These are phyloP conservation scores for Drusus annulatus DNA, from an alignment of 1,140 invertebrate genomes.

Conservation along the genomic window DNA sequence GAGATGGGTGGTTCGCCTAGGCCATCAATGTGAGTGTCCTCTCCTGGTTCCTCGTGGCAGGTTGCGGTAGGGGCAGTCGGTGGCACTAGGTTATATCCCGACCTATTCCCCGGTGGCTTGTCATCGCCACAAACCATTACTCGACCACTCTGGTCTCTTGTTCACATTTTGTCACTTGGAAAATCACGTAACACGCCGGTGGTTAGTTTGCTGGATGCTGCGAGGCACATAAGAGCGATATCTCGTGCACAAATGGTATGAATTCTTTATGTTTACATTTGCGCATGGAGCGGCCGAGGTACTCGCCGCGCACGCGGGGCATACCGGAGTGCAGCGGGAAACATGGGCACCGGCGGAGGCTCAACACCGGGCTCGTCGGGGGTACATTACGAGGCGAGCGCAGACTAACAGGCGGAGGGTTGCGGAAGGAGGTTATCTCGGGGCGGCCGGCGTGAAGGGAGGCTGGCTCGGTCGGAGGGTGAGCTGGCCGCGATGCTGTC, in stretches of 20 bases:
- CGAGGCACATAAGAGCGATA: neutral
- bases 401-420: neutral
- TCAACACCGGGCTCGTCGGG: neutral
- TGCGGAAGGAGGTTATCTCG: slow-evolving; percentile 2
- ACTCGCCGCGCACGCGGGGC: neutral
- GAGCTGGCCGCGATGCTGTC: slow-evolving; percentile 48
- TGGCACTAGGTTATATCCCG: too few species aligned
- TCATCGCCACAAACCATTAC: neutral
- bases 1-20: neutral
- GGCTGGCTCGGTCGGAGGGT: neutral
- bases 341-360: neutral
- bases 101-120: too few species aligned
- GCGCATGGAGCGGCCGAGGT: slow-evolving; percentile 17
- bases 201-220: too few species aligned
- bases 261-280: slow-evolving; percentile 51
- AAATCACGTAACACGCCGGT: too few species aligned
- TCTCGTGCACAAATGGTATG: slow-evolving; percentile 7
- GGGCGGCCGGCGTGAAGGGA: neutral
- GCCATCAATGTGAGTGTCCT: neutral
- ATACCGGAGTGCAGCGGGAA: neutral
- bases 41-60: neutral
- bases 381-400: neutral
- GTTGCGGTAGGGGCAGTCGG: too few species aligned
- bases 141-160: neutral
- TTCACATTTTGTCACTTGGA: slow-evolving; percentile 7